A percentile compares a stretch with the other conserved stretches of the same genome.
phyloP scores from a whole-genome alignment of 2,888 invertebrate species.

The Nemotelus pantherinus region DNA sequence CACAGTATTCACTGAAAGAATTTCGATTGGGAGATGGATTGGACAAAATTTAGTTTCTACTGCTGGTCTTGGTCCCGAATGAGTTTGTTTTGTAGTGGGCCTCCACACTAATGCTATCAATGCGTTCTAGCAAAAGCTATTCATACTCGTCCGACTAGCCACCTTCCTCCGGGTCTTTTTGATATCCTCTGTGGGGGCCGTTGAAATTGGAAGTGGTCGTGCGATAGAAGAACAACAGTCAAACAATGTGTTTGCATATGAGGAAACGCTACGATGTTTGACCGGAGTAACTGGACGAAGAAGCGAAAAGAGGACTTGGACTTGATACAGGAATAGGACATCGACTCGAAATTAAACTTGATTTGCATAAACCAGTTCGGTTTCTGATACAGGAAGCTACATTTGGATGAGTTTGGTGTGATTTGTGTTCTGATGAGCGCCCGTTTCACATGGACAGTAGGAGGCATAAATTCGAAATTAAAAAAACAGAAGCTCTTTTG shows the following conservation, averaged over 20 bases:
- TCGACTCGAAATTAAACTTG: conserved; percentile 43
- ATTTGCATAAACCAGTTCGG: conserved; percentile 44
- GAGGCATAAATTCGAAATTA: too few relatives aligned
- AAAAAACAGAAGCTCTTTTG: too few relatives aligned
- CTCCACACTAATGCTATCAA: not conserved
- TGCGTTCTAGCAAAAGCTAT: not conserved
- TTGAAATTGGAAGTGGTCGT: not conserved
- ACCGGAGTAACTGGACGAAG: not conserved
- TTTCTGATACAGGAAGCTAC: not conserved
- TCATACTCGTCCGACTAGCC: conserved; percentile 1
- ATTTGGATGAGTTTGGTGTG: not conserved
- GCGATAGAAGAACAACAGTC: conserved; percentile 31
- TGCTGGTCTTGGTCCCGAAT: conserved; percentile 1
- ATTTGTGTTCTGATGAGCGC: too few relatives aligned
- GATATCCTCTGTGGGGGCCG: conserved; percentile 12
- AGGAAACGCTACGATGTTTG: not conserved
- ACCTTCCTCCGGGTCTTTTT: conserved; percentile 15
- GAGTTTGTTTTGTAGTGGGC: conserved; percentile 19
- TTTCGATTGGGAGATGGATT: not conserved
- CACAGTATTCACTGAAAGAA: not conserved
- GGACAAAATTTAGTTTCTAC: not conserved
- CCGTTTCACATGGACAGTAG: too few relatives aligned
- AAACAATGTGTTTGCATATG: not conserved
- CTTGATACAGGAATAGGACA: conserved; percentile 1
- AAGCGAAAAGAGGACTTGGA: not conserved